Conservation (phyloP, 2,797 vertebrate species). For the Nasua narica region DNA sequence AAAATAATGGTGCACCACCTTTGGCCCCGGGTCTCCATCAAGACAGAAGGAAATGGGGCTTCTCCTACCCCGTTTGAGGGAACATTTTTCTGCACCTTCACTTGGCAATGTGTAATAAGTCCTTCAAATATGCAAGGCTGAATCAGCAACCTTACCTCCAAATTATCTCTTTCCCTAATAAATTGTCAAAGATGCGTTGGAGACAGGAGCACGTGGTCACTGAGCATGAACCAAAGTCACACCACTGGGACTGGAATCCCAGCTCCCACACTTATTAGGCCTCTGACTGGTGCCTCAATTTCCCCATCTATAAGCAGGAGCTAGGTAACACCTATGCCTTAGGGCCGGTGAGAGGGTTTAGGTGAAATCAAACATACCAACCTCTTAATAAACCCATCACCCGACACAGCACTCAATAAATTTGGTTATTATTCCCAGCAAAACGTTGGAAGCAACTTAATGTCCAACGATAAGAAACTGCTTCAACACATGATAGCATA, state of each 20-base stretch:
- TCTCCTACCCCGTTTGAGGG: neutral
- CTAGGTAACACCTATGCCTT: neutral
- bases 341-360: neutral
- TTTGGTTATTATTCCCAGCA: neutral
- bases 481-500: neutral
- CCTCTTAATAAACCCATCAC: neutral
- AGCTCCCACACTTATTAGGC: neutral
- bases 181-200: neutral
- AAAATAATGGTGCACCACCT: neutral
- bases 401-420: neutral
- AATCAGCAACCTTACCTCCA: neutral
- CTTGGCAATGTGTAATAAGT: neutral
- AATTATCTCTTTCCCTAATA: neutral
- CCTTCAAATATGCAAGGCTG: neutral
- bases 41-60: neutral
- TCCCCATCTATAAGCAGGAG: neutral
- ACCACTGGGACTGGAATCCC: neutral
- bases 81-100: neutral
- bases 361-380: neutral
- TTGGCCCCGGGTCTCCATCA: neutral
- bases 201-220: neutral
- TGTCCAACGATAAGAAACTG: neutral
- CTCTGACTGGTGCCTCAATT: neutral
- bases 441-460: neutral
- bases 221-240: neutral